Conservation (phyloP, 1,140 invertebrate species). For the Chionoecetes opilio region DNA sequence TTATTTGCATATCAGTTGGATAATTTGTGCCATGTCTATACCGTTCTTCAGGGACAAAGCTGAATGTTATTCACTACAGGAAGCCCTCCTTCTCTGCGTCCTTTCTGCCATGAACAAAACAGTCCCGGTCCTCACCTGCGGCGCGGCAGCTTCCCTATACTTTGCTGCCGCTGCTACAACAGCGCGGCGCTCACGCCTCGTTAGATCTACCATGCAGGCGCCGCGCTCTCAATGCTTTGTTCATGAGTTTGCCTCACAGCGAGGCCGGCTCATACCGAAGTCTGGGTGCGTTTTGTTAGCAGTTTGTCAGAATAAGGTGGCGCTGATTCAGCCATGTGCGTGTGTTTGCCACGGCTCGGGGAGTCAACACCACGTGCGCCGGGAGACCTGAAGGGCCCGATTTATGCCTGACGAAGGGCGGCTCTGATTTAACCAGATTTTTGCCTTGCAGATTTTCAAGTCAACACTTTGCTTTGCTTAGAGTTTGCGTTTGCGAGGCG, state of each 20-base stretch:
- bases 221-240: background rate
- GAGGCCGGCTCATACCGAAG: conserved; percentile 33
- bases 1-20: background rate
- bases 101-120: background rate
- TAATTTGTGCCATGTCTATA: background rate
- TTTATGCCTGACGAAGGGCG: background rate
- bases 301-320: conserved; percentile 55
- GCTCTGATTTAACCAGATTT: background rate
- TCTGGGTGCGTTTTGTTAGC: conserved; percentile 49
- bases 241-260: background rate
- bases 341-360: conserved; percentile 39
- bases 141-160: background rate
- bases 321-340: conserved; percentile 30
- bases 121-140: background rate
- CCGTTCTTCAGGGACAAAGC: background rate
- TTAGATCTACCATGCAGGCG: background rate
- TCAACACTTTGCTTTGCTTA: background rate
- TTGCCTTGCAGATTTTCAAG: background rate
- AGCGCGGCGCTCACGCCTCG: background rate
- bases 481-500: background rate
- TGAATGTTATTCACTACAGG: too few relatives aligned
- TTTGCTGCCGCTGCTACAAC: background rate
- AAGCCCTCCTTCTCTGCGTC: background rate
- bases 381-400: background rate
- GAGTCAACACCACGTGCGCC: conserved; percentile 22